Evolutionary conservation across 2,888 invertebrate genomes (phyloP).

Genomic region (Calameuta idolon): DNA sequence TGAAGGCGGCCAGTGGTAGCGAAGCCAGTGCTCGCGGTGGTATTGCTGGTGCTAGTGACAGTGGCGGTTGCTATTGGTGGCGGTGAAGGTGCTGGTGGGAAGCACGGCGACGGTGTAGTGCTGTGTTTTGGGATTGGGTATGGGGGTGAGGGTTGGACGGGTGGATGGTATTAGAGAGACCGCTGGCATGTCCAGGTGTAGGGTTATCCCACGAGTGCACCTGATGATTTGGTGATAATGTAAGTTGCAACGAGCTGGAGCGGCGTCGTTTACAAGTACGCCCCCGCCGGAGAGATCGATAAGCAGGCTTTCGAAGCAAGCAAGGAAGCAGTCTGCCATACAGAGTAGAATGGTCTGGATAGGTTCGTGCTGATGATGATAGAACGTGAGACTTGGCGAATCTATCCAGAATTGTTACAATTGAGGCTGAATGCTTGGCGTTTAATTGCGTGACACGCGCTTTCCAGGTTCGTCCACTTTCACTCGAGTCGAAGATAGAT

Average conservation of each 20-base stretch:
- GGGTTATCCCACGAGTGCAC: constrained; percentile 10
- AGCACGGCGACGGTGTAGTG: constrained; percentile 16
- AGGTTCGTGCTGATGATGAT: not conserved
- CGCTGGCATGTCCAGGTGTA: constrained; percentile 12
- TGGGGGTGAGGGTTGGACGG: constrained; percentile 16
- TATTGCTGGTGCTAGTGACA: not conserved
- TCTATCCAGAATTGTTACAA: not conserved
- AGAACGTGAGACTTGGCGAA: not conserved
- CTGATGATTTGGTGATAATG: constrained; percentile 14
- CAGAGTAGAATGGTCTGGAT: not conserved
- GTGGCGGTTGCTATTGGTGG: not conserved
- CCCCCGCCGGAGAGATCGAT: constrained; percentile 40
- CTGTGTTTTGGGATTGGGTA: constrained; percentile 19
- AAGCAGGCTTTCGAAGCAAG: constrained; percentile 22
- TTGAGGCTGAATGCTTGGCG: not conserved
- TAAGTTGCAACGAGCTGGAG: constrained; percentile 7
- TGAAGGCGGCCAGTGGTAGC: not conserved
- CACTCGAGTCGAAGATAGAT: not conserved
- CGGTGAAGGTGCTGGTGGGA: constrained; percentile 6
- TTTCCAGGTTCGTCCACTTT: not conserved
- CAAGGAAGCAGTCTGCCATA: not conserved
- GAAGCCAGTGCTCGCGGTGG: not conserved
- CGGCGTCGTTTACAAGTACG: constrained; percentile 28
- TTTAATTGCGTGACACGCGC: not conserved
- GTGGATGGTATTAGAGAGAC: constrained; percentile 18